Base-by-base conservation (phyloP, 1,140 invertebrate species). In the Drosophila saltans region DNA sequence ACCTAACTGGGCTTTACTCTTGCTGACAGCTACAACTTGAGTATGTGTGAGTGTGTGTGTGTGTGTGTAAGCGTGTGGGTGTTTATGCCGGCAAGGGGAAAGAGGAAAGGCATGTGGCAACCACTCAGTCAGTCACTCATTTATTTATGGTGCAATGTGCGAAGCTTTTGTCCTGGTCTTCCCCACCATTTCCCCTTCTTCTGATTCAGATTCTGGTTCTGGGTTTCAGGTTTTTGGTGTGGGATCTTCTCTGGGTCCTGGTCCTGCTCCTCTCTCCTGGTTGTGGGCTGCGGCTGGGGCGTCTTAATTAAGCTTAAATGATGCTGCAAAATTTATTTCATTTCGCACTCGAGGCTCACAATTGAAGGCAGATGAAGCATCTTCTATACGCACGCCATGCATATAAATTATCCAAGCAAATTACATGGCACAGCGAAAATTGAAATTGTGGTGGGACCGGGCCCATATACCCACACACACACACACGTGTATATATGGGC, bases 261-360 rank as follows among this genome's bases (percentile, higher is more conserved):
- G 48, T 75, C 67, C 69, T 75, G 71, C 55, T 41, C 56, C 16
- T 60, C 33, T 36, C 33, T 36, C 6, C 6, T 77, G 73, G 80
- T 75, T 75, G 70, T 60, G 24, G 45, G 21, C 69, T 89, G 80
- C 64, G 84, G 84, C 73, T 71, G 80, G 72, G 73, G 66, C 78
- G 75, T 89, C 85, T 89, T 89, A 89, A 89, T 89, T 89, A 89
- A 89, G 84, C 84, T 90, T 89, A 89, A 89, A 89, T 89, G 85
- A 89, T 89, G 85, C 84, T 90, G 84, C 84, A 89, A 89, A 84
- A 89, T 89, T 89, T 89, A 89, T 90, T 89, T 89, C 84, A 89
- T 90, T 82, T 89, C 80, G 69, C 85, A 84, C 85, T 78, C 73
- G 65, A 66, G 63, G 59, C 66, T 40, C 57, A 40, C 66, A 55